These are phyloP conservation scores for Bedellia somnulentella DNA, from an alignment of 2,888 invertebrate genomes.

Conservation along the genomic window DNA sequence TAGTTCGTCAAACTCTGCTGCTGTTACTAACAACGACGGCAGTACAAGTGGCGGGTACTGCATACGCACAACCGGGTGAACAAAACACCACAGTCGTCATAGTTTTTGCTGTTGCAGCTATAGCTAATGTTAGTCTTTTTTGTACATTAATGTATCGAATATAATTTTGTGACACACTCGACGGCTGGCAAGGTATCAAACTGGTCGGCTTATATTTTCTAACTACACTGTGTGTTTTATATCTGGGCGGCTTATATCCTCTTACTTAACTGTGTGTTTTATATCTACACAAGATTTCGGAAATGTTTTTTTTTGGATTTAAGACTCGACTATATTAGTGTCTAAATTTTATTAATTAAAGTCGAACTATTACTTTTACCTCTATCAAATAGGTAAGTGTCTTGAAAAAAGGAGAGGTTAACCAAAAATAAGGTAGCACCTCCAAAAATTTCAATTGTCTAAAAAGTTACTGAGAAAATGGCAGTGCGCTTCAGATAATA, in stretches of 20 bases:
- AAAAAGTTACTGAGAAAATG: background rate
- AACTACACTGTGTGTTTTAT: too few species aligned
- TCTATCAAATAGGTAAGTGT: too few species aligned
- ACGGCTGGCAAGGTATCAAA: background rate
- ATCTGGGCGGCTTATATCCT: too few species aligned
- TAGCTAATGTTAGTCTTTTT: constrained; percentile 32
- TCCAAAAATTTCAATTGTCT: too few species aligned
- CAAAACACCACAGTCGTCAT: constrained; percentile 23
- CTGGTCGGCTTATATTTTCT: background rate
- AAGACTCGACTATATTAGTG: too few species aligned
- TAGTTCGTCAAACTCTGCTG: constrained; percentile 33
- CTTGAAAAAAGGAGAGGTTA: too few species aligned
- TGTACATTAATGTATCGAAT: background rate
- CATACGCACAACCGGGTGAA: constrained; percentile 41
- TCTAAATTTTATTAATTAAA: too few species aligned
- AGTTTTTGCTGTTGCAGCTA: constrained; percentile 30
- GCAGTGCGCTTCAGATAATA: background rate
- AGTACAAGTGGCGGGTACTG: constrained; percentile 38
- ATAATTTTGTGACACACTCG: background rate
- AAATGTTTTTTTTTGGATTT: too few species aligned
- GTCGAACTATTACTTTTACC: too few species aligned
- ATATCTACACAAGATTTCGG: too few species aligned
- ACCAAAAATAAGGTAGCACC: too few species aligned
- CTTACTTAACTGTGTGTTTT: too few species aligned
- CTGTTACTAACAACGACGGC: constrained; percentile 30